These are phyloP conservation scores for Drosophila auraria DNA, from an alignment of 1,140 invertebrate species.

Conservation along the genomic window DNA sequence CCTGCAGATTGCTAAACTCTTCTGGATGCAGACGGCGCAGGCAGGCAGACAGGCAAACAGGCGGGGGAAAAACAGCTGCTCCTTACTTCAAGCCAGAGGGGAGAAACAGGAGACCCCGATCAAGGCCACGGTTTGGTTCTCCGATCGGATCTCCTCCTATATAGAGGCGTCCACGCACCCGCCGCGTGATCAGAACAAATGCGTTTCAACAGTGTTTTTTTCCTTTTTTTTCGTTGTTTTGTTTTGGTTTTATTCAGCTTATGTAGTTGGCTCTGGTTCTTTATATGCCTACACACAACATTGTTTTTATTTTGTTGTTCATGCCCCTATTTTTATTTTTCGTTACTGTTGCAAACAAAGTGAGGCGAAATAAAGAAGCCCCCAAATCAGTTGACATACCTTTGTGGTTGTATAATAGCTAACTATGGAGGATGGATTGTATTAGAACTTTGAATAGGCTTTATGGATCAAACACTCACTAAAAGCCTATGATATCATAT, in stretches of 20 bases:
- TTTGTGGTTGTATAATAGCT: not conserved
- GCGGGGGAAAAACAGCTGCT: conserved; percentile 24
- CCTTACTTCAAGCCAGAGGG: not conserved
- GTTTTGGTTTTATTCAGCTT: conserved; percentile 11
- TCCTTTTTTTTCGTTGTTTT: not conserved
- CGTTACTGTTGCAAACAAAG: conserved; percentile 7
- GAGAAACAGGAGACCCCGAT: conserved; percentile 34
- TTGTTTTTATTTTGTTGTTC: conserved; percentile 10
- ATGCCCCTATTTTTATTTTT: not conserved
- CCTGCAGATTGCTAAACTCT: not conserved
- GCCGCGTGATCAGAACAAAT: conserved; percentile 50
- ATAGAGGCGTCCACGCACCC: conserved; percentile 38
- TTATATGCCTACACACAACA: conserved; percentile 22
- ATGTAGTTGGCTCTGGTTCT: conserved; percentile 19
- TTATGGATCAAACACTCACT: not conserved
- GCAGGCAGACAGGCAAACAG: not conserved
- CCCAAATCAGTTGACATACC: conserved; percentile 8
- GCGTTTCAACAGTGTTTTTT: conserved; percentile 20
- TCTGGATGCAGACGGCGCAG: not conserved
- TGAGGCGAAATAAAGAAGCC: not conserved
- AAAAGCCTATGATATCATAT: not conserved
- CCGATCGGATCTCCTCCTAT: conserved; percentile 22
- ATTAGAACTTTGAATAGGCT: not conserved
- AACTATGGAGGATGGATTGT: too few relatives aligned
- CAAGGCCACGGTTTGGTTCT: conserved; percentile 16